Percentiles rank a stretch among this genome's conserved stretches.
These are phyloP conservation scores for Parapsyche elsis DNA, from an alignment of 1,140 invertebrate genomes.

Conservation along the genomic window DNA sequence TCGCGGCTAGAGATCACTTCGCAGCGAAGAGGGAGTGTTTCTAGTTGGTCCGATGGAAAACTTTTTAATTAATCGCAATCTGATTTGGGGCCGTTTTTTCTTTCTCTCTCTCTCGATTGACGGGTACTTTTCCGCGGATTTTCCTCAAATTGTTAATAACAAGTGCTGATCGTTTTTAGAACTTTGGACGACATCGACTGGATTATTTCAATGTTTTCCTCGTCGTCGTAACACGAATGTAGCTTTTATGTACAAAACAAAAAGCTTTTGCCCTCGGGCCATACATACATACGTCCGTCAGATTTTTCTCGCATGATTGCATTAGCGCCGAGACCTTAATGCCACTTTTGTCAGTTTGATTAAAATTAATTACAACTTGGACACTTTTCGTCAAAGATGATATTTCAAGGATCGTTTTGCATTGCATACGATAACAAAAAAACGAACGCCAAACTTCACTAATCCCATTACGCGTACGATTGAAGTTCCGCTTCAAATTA, in stretches of 20 bases:
- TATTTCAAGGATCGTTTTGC: not conserved
- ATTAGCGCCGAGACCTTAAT: not conserved
- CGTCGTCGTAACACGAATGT: too few species aligned
- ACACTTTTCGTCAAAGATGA: not conserved
- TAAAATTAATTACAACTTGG: conserved; percentile 13
- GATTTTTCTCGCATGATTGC: too few species aligned
- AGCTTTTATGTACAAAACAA: not conserved
- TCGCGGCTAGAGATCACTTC: not conserved
- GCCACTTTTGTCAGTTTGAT: conserved; percentile 6
- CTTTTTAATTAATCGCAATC: conserved; percentile 12
- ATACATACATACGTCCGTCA: not conserved
- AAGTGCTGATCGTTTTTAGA: not conserved
- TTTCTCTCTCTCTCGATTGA: not conserved
- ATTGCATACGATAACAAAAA: too few species aligned
- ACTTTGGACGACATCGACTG: not conserved
- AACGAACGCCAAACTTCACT: too few species aligned
- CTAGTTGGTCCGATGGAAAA: not conserved
- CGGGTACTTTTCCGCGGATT: not conserved
- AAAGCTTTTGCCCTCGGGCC: not conserved
- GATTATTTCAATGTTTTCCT: not conserved
- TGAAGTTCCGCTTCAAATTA: too few species aligned
- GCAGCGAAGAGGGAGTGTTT: not conserved
- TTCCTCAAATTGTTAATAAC: not conserved
- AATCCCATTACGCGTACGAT: too few species aligned
- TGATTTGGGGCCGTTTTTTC: not conserved